phyloP scores from a whole-genome alignment of 2,888 invertebrate genomes.

The Agrenia bidenticulata region DNA sequence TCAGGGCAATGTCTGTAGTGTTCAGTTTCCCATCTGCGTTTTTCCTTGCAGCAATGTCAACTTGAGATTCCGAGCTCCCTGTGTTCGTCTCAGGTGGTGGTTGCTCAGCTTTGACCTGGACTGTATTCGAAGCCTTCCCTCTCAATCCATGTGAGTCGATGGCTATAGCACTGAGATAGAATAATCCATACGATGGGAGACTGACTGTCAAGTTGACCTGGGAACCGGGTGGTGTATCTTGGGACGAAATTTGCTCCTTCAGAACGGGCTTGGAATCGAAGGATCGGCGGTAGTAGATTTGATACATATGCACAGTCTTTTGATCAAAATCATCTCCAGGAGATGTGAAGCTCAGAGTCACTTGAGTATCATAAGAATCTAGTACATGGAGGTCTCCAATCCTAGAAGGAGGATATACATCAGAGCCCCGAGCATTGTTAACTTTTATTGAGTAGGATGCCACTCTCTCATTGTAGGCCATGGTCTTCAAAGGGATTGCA shows the following conservation, averaged over 20 bases:
- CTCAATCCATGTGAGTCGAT: constrained; percentile 38
- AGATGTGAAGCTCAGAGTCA: constrained; percentile 63
- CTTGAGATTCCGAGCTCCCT: constrained; percentile 39
- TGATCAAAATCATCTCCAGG: constrained; percentile 59
- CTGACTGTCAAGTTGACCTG: constrained; percentile 41
- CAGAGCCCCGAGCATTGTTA: constrained; percentile 36
- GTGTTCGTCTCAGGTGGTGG: constrained; percentile 38
- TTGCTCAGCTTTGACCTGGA: constrained; percentile 34
- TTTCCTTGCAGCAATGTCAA: constrained; percentile 27
- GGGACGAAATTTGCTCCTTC: constrained; percentile 29
- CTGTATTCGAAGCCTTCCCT: constrained; percentile 42
- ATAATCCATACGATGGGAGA: constrained; percentile 41
- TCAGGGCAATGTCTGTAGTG: constrained; percentile 58
- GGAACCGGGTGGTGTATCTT: constrained; percentile 39
- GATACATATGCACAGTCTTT: constrained; percentile 50
- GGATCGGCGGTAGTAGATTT: constrained; percentile 38
- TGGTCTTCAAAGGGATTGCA: constrained; percentile 39
- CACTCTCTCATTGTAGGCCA: constrained; percentile 49
- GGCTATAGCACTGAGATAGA: constrained; percentile 40
- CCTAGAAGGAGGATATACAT: constrained; percentile 57
- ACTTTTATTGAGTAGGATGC: constrained; percentile 48
- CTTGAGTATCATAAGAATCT: constrained; percentile 59
- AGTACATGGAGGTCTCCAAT: constrained; percentile 63
- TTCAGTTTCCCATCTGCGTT: constrained; percentile 30
- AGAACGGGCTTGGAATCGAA: constrained; percentile 33